A percentile compares a stretch with the other conserved stretches of the same genome.
Evolutionary conservation across 2,797 vertebrate genomes (phyloP).

Genomic region (Gobionotothen gibberifrons): DNA sequence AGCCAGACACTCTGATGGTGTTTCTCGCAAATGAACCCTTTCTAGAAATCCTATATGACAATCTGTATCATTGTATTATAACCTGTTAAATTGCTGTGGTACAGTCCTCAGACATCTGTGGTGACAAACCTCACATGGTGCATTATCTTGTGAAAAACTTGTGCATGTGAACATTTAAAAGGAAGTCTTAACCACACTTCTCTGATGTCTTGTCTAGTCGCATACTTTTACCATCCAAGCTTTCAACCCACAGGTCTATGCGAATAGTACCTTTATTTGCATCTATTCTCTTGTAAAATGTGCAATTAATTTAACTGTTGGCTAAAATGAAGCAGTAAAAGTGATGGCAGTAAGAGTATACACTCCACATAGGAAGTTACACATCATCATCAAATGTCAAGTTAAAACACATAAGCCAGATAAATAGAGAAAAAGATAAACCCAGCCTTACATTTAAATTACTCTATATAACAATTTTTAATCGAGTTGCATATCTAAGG

Average conservation of each 20-base stretch:
- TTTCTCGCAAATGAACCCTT: too few species aligned
- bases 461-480: not conserved
- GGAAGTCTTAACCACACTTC: constrained; percentile 40
- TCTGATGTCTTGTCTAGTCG: not conserved
- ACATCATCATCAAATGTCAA: not conserved
- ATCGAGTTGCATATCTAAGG: not conserved
- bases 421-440: constrained; percentile 4
- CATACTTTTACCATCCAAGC: not conserved
- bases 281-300: not conserved
- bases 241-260: not conserved
- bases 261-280: not conserved
- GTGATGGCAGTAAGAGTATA: too few species aligned
- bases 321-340: not conserved
- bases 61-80: too few species aligned
- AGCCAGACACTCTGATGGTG: too few species aligned
- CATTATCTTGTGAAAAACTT: not conserved
- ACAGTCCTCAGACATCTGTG: not conserved
- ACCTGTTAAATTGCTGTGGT: too few species aligned
- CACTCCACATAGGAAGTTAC: not conserved
- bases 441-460: not conserved
- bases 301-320: not conserved
- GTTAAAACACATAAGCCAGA: not conserved
- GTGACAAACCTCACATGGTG: not conserved
- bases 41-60: too few species aligned
- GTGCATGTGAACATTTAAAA: too few species aligned